A percentile compares a stretch with the other conserved stretches of the same genome.
Conservation (phyloP, 2,888 invertebrate genomes). For the Agrochola lychnidis region DNA sequence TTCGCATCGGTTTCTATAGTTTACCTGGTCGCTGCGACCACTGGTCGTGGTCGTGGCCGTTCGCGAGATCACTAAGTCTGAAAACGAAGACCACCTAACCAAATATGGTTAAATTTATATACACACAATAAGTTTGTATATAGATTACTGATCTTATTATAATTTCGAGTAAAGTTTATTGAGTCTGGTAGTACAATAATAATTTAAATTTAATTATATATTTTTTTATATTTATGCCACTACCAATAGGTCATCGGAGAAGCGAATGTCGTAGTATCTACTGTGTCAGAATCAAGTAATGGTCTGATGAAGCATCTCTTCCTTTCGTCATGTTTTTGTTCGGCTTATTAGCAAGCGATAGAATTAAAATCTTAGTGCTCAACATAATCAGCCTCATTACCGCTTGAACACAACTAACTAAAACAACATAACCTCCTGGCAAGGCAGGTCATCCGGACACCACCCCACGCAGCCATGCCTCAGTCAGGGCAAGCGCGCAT, state of each 20-base stretch:
- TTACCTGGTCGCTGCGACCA: too few relatives aligned
- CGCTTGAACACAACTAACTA: background rate
- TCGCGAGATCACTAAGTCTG: too few relatives aligned
- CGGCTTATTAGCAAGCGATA: background rate
- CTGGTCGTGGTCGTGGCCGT: too few relatives aligned
- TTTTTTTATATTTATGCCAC: too few relatives aligned
- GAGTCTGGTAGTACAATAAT: background rate
- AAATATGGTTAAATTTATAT: background rate
- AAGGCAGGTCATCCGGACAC: slow-evolving; percentile 58
- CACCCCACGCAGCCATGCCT: slow-evolving; percentile 61
- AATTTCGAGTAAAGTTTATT: background rate
- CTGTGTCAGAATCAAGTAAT: too few relatives aligned
- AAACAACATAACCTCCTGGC: slow-evolving; percentile 36
- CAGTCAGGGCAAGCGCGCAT: slow-evolving; percentile 70
- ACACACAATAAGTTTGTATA: background rate
- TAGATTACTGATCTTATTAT: background rate
- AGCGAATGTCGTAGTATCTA: too few relatives aligned
- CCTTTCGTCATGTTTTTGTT: background rate
- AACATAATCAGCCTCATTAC: background rate
- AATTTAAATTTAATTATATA: background rate
- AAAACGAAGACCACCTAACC: too few relatives aligned
- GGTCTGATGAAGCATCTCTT: background rate
- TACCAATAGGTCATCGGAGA: too few relatives aligned
- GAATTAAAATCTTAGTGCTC: background rate
- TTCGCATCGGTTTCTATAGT: too few relatives aligned